These are phyloP conservation scores for Glaucidium brasilianum DNA, from an alignment of 2,113 vertebrate species.

Conservation along the genomic window DNA sequence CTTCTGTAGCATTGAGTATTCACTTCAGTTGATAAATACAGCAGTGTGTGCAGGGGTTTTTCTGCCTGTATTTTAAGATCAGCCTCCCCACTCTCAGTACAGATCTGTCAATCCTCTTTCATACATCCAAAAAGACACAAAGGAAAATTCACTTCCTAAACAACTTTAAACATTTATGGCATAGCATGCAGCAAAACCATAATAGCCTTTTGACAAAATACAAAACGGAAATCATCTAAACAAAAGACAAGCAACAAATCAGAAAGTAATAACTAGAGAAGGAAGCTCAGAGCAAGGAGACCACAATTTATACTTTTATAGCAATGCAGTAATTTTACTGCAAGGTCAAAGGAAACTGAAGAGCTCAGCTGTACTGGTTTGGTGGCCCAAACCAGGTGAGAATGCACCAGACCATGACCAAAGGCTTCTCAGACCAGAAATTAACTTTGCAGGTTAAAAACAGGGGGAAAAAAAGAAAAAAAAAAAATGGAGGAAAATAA, in stretches of 20 bases:
- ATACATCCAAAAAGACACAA: neutral
- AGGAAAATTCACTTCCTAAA: neutral
- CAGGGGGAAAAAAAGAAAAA: neutral
- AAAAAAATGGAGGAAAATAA: neutral
- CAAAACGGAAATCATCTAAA: neutral
- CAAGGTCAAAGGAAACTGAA: neutral
- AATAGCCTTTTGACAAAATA: neutral
- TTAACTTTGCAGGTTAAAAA: constrained; percentile 12
- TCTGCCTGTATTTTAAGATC: neutral
- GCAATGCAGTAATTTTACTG: neutral
- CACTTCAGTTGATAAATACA: neutral
- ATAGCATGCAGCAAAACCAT: neutral
- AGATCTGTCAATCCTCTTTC: neutral
- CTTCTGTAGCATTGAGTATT: neutral
- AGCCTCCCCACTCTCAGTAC: neutral
- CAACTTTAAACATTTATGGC: neutral
- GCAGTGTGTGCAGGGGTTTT: neutral
- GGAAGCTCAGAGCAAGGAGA: neutral
- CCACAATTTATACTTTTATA: neutral
- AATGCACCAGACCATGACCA: neutral
- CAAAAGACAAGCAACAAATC: neutral
- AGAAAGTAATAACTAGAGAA: neutral
- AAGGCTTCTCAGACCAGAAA: neutral
- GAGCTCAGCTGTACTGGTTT: neutral
- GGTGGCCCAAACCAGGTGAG: neutral